These are phyloP conservation scores for Peromyscus attwateri DNA, from an alignment of 2,797 vertebrate genomes.

Conservation along the genomic window DNA sequence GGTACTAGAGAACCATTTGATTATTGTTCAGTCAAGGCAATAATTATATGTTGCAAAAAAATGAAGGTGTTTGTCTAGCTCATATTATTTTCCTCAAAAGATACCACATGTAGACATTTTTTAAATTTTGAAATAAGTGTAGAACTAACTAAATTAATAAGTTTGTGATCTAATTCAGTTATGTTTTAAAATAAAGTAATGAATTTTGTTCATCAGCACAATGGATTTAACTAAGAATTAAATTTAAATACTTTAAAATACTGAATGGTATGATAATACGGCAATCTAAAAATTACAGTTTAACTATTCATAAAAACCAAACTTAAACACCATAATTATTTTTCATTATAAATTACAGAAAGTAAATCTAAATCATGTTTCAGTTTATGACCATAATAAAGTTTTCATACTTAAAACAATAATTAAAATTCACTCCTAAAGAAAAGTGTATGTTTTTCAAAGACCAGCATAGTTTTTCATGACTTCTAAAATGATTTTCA, in stretches of 20 bases:
- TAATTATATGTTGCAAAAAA: constrained; percentile 46
- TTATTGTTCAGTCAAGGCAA: constrained; percentile 50
- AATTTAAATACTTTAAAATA: constrained; percentile 70
- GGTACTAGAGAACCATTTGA: constrained; percentile 49
- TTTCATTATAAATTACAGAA: constrained; percentile 65
- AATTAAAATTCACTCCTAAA: constrained; percentile 75
- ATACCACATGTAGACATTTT: background rate
- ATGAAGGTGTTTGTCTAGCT: background rate
- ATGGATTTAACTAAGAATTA: constrained; percentile 63
- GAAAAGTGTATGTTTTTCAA: constrained; percentile 80
- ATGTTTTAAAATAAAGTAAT: constrained; percentile 51
- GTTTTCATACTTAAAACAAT: constrained; percentile 75
- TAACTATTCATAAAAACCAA: constrained; percentile 73
- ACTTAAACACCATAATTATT: constrained; percentile 61
- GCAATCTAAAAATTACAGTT: constrained; percentile 38
- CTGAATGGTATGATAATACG: constrained; percentile 47
- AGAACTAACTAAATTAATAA: constrained; percentile 59
- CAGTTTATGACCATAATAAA: constrained; percentile 58
- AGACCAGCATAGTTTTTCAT: constrained; percentile 75
- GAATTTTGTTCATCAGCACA: constrained; percentile 61
- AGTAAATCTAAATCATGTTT: constrained; percentile 71
- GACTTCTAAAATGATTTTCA: constrained; percentile 81
- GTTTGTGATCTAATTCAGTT: constrained; percentile 51
- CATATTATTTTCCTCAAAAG: constrained; percentile 62
- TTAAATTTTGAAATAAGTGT: constrained; percentile 40